Evolutionary conservation across 2,113 vertebrate species (phyloP).

Genomic region (Vulpes vulpes): DNA sequence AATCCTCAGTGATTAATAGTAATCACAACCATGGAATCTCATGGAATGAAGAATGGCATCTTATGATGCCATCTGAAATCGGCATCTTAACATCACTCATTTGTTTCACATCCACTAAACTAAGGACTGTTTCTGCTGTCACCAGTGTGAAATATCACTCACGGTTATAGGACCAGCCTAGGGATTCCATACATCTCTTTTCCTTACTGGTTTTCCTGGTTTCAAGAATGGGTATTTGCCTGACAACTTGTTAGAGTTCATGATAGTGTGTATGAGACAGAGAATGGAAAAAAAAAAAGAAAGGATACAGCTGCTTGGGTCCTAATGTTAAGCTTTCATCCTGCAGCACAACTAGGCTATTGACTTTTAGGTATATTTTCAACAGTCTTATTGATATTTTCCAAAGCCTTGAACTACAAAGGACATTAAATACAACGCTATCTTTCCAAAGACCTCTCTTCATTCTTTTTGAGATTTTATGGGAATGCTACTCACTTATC

Average conservation of each 20-base stretch:
- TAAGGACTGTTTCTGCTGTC: not conserved
- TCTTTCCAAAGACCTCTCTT: slow-evolving; percentile 8
- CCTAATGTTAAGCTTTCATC: not conserved
- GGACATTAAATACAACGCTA: not conserved
- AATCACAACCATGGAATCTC: not conserved
- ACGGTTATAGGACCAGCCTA: not conserved
- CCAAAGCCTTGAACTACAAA: slow-evolving; percentile 1
- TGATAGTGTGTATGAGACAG: not conserved
- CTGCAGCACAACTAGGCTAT: not conserved
- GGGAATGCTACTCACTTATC: not conserved
- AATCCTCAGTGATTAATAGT: not conserved
- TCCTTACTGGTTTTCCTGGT: not conserved
- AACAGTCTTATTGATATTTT: not conserved
- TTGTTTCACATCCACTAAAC: not conserved
- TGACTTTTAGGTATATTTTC: not conserved
- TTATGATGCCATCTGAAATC: not conserved
- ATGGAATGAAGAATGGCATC: not conserved
- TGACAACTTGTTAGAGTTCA: not conserved
- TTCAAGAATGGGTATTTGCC: slow-evolving; percentile 9
- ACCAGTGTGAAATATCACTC: not conserved
- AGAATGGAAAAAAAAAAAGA: not conserved
- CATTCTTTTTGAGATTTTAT: not conserved
- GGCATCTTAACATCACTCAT: not conserved
- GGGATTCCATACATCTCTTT: not conserved
- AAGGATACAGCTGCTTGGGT: not conserved